Evolutionary conservation across 2,113 vertebrate species (phyloP).

Genomic region (Herpetotheres cachinnans): DNA sequence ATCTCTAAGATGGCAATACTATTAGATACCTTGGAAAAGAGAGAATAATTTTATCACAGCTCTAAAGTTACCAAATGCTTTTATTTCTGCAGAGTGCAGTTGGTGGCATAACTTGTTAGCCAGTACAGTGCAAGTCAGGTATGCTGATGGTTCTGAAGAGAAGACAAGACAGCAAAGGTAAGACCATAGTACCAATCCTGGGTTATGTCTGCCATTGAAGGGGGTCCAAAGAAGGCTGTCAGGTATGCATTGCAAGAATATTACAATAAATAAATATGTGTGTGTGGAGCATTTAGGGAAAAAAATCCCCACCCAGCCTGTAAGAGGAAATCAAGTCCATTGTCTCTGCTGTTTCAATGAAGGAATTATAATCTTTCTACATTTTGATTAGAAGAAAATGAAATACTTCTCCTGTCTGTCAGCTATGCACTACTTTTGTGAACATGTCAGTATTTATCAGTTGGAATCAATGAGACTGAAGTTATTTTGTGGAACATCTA

Average conservation of each 20-base stretch:
- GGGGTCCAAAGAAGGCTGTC: background rate
- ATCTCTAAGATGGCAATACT: background rate
- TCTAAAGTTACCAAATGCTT: background rate
- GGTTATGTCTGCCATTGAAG: background rate
- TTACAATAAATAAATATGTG: background rate
- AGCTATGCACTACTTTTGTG: background rate
- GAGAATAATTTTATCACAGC: background rate
- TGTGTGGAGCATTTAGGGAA: background rate
- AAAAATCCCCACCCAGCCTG: fast-evolving
- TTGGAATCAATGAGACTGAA: background rate
- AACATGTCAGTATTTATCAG: background rate
- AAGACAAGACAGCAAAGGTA: background rate
- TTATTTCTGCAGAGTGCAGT: background rate
- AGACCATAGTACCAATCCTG: background rate
- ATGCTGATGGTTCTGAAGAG: background rate
- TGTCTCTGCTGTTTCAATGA: background rate
- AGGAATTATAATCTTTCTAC: background rate
- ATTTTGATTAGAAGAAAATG: background rate
- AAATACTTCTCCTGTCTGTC: background rate
- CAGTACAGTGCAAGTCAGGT: background rate
- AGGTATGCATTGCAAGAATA: background rate
- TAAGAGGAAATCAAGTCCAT: background rate
- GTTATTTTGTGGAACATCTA: background rate
- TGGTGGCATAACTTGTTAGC: background rate
- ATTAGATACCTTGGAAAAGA: background rate